A percentile compares a stretch with the other conserved stretches of the same genome.
phyloP scores from a whole-genome alignment of 2,888 invertebrate genomes.

The Platynereis dumerilii region DNA sequence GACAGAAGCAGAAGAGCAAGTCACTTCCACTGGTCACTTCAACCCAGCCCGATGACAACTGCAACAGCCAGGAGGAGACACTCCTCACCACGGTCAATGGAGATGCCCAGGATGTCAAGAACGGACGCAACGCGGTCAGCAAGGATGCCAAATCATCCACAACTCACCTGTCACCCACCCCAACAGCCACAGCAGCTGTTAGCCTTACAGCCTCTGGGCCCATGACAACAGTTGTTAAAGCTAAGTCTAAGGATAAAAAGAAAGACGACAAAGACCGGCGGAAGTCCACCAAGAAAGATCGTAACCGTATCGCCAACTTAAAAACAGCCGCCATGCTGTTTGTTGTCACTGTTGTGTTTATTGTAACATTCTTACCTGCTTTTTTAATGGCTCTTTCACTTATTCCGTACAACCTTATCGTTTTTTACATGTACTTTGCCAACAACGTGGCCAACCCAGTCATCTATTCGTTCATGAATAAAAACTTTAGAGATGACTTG shows the following conservation, averaged over 20 bases:
- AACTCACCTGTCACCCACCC: not conserved
- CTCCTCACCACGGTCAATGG: conserved; percentile 38
- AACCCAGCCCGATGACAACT: conserved; percentile 17
- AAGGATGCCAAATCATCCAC: not conserved
- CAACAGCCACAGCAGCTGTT: conserved; percentile 1
- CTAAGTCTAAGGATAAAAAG: conserved; percentile 37
- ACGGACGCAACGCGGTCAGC: not conserved
- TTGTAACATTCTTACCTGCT: conserved; percentile 58
- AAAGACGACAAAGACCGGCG: conserved; percentile 28
- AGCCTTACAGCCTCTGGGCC: not conserved
- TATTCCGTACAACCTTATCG: conserved; percentile 44
- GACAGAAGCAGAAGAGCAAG: conserved; percentile 35
- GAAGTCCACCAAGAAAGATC: conserved; percentile 36
- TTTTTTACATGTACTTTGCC: conserved; percentile 62
- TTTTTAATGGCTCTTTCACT: conserved; percentile 51
- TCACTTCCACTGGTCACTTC: conserved; percentile 28
- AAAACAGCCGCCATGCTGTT: conserved; percentile 61
- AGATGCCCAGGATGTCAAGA: conserved; percentile 27
- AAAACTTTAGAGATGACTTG: conserved; percentile 59
- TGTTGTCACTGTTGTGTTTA: conserved; percentile 59
- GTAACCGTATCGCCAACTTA: conserved; percentile 48
- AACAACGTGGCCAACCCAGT: conserved; percentile 63
- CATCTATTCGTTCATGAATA: conserved; percentile 63
- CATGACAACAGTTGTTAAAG: not conserved
- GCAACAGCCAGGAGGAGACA: conserved; percentile 33